Evolutionary conservation across 30 jellyfish, hydroid and myxozoan species (phyloP).

Genomic region (Aurelia sp.): DNA sequence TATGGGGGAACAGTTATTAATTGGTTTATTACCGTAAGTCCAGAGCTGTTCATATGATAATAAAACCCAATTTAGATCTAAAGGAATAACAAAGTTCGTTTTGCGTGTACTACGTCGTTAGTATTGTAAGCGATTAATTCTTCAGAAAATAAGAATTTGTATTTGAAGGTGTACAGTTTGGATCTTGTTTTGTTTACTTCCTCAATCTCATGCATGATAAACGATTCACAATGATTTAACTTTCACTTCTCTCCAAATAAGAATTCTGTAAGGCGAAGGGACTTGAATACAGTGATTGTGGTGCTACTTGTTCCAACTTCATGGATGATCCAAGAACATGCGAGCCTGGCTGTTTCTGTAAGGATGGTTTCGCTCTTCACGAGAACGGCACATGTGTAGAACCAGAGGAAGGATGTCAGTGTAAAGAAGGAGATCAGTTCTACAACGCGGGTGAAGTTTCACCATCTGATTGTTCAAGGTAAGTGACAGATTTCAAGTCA

Average conservation of each 20-base stretch:
- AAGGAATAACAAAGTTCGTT: neutral
- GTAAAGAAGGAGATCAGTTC: constrained; percentile 86
- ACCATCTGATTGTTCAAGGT: constrained; percentile 99
- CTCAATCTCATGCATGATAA: neutral
- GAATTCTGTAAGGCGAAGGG: constrained; percentile 85
- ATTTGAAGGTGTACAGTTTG: too few relatives aligned
- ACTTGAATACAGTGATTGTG: constrained; percentile 85
- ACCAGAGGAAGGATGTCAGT: constrained; percentile 87
- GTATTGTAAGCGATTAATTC: too few relatives aligned
- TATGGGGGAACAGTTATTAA: too few relatives aligned
- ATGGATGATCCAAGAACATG: constrained; percentile 77
- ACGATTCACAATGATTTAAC: neutral
- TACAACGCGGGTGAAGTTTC: constrained; percentile 89
- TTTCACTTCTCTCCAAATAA: neutral
- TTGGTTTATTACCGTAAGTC: too few relatives aligned
- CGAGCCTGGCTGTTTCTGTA: constrained; percentile 97
- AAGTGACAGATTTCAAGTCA: neutral
- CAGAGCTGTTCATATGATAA: too few relatives aligned
- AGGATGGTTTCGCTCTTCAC: constrained; percentile 87
- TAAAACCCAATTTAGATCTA: neutral
- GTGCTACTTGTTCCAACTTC: constrained; percentile 86
- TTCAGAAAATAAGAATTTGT: too few relatives aligned
- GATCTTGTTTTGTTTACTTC: neutral
- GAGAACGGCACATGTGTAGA: constrained; percentile 96
- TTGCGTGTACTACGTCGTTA: too few relatives aligned